Evolutionary conservation across 2,888 invertebrate species (phyloP).

Genomic region (Rhopalosiphum nymphaeae): DNA sequence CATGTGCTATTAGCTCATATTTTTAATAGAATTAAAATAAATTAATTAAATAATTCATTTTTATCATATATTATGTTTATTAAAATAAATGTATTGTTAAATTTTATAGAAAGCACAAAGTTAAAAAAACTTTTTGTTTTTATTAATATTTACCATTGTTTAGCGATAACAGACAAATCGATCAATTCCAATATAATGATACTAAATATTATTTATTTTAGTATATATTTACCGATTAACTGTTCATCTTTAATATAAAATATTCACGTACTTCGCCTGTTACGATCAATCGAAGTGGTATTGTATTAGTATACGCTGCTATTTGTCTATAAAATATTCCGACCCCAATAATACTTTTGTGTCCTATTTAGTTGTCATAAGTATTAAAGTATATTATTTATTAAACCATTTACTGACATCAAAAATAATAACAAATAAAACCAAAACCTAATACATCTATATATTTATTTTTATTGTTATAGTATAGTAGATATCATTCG

Average conservation of each 20-base stretch:
- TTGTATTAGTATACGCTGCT: not conserved
- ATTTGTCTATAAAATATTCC: not conserved
- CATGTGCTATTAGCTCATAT: too few relatives aligned
- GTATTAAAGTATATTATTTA: not conserved
- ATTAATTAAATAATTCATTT: too few relatives aligned
- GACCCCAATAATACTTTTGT: not conserved
- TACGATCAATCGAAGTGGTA: not conserved
- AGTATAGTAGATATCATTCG: not conserved
- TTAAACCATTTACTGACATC: not conserved
- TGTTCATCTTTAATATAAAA: slow-evolving; percentile 2
- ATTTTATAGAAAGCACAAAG: too few relatives aligned
- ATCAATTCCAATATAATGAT: not conserved
- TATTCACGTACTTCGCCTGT: slow-evolving; percentile 25
- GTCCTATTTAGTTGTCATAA: not conserved
- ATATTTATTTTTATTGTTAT: not conserved
- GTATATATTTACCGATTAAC: not conserved
- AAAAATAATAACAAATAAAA: not conserved
- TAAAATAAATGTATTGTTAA: too few relatives aligned
- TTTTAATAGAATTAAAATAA: too few relatives aligned
- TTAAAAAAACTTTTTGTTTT: not conserved
- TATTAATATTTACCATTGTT: not conserved
- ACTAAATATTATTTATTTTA: not conserved
- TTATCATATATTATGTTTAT: too few relatives aligned
- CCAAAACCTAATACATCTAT: not conserved
- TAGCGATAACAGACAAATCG: not conserved